A percentile compares a stretch with the other conserved stretches of the same genome.
phyloP scores from a whole-genome alignment of 2,888 invertebrate genomes.

The Xylota sylvarum region DNA sequence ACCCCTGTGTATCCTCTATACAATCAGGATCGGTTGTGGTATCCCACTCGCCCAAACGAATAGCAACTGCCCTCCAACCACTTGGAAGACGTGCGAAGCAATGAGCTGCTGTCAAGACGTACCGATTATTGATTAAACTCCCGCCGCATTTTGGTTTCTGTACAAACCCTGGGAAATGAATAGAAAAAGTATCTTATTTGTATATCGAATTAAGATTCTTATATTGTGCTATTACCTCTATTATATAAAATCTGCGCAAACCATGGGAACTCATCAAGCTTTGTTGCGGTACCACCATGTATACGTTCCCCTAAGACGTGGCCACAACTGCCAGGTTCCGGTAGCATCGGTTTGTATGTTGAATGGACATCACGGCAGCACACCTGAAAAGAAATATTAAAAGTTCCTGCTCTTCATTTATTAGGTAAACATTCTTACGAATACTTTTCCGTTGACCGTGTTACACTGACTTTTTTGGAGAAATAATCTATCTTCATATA shows the following conservation, averaged over 20 bases:
- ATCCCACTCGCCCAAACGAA: conserved; percentile 85
- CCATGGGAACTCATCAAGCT: no score
- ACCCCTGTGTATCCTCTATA: conserved; percentile 78
- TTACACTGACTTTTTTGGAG: no score
- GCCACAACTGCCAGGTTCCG: no score
- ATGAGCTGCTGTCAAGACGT: not conserved
- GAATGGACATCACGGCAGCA: no score
- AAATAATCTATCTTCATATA: no score
- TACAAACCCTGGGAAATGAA: not conserved
- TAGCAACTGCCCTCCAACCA: conserved; percentile 43
- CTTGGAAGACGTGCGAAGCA: not conserved
- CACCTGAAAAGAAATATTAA: no score
- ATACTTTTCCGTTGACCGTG: no score
- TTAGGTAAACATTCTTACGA: not conserved
- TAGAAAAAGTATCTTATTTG: not conserved
- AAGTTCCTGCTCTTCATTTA: no score
- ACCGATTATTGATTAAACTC: not conserved
- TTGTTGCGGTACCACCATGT: no score
- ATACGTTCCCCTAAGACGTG: no score
- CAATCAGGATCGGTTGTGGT: conserved; percentile 81
- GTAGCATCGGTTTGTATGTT: no score
- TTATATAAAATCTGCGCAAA: no score
- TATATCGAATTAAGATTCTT: not conserved
- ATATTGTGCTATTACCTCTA: not conserved
- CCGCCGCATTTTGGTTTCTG: not conserved